Evolutionary conservation across 1,140 invertebrate genomes (phyloP), one percentile per base, ranked within the genome.

Genomic region (Saccostrea echinata): DNA sequence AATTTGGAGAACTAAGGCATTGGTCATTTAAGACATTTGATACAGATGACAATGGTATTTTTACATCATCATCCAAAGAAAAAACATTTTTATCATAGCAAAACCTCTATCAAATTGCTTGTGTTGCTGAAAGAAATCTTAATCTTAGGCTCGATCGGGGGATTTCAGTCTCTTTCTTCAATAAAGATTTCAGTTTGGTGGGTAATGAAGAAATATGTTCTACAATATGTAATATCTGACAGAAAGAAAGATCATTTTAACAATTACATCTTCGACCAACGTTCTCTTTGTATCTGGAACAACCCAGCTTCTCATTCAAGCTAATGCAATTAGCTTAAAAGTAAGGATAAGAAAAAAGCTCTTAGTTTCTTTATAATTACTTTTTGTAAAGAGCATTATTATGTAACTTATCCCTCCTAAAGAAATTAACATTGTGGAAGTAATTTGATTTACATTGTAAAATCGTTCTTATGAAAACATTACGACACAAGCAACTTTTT

Each of bases 191-290:
- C 24, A 30, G 13, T 76, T 76, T 76, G 24, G 24, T 76, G 11
- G 8, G 68, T 76, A 76, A 76, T 76, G 68, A 76, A 76, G 68
- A 76, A 33, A 76, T 30, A 76, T 76, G 68, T 76, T 76, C 68
- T 13, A 76, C 68, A 33, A 33, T 30, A 76, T 76, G 68, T 13
- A 76, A 76, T 76, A 76, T 76, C 68, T 76, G 68, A 76, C 68
- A 33, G 27, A 27, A 30, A 27, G 30, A 76, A 30, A 27, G 8
- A 76, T 76, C 68, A 30, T 30, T 76, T 33, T 30, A 33, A 76
- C 68, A 76, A 76, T 76, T 76, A 30, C 68, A 76, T 76, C 68
- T 76, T 30, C 68, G 11, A 76, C 12, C 27, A 76, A 8, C 68
- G 68, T 76, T 76, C 68, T 30, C 11, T 13, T 76, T 16, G 68